These are phyloP conservation scores for Saccostrea glomerata DNA, from an alignment of 1,140 invertebrate species.

Conservation along the genomic window DNA sequence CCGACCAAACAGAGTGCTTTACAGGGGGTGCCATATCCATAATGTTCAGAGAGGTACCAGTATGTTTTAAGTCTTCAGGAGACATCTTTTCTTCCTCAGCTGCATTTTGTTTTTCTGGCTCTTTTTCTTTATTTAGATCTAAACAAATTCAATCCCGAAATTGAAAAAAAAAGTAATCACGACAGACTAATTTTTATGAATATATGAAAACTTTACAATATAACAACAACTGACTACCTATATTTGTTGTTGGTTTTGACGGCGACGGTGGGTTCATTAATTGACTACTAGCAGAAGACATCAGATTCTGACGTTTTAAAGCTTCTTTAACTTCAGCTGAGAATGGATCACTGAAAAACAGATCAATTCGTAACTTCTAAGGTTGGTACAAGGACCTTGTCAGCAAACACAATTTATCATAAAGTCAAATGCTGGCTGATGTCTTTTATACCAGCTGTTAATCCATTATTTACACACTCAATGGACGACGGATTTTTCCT, in stretches of 20 bases:
- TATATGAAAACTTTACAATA: background rate
- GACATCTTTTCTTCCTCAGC: background rate
- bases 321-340: background rate
- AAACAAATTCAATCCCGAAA: background rate
- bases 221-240: background rate
- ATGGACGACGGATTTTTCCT: too few relatives aligned
- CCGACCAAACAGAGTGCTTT: background rate
- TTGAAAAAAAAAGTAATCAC: too few relatives aligned
- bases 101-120: background rate
- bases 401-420: too few relatives aligned
- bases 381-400: background rate
- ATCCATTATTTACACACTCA: too few relatives aligned
- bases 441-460: too few relatives aligned
- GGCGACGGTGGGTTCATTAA: background rate
- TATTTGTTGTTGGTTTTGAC: background rate
- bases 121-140: background rate
- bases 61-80: background rate
- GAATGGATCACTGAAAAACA: background rate
- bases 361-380: too few relatives aligned
- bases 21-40: conserved; percentile 2
- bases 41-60: background rate
- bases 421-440: too few relatives aligned
- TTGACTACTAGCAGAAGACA: background rate
- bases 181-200: background rate
- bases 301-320: background rate